phyloP scores from a whole-genome alignment of 2,888 invertebrate species.

The Sinohyriopsis cumingii region DNA sequence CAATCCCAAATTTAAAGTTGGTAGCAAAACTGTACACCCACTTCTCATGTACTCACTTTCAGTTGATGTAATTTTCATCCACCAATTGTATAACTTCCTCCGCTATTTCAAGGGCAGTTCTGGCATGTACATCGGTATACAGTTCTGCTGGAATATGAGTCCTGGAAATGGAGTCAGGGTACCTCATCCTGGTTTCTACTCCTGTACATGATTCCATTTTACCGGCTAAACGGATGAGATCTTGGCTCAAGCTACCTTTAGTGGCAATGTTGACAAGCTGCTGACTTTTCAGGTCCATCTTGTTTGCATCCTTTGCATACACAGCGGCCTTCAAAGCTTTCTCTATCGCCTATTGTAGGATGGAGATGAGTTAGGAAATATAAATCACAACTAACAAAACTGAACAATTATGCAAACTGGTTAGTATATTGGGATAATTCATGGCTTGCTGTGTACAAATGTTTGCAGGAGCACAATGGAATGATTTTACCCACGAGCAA shows the following conservation, averaged over 20 bases:
- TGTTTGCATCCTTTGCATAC: constrained; percentile 7
- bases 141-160: constrained; percentile 19
- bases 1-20: no score
- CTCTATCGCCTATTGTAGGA: constrained; percentile 7
- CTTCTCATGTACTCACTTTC: no score
- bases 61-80: neutral
- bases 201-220: constrained; percentile 8
- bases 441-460: no score
- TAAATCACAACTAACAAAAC: no score
- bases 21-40: no score
- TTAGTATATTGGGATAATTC: no score
- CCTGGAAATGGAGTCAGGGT: constrained; percentile 14
- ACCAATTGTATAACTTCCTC: constrained; percentile 11
- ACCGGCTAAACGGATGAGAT: neutral
- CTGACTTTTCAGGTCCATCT: neutral
- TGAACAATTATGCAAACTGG: no score
- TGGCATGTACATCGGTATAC: constrained; percentile 16
- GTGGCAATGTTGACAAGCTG: neutral
- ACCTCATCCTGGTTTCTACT: constrained; percentile 16
- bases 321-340: constrained; percentile 15
- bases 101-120: constrained; percentile 9
- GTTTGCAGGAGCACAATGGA: no score
- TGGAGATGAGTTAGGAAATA: no score
- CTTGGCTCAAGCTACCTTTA: neutral
- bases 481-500: no score